Conservation (phyloP, 2,888 invertebrate species). For the Seladonia tumulorum region DNA sequence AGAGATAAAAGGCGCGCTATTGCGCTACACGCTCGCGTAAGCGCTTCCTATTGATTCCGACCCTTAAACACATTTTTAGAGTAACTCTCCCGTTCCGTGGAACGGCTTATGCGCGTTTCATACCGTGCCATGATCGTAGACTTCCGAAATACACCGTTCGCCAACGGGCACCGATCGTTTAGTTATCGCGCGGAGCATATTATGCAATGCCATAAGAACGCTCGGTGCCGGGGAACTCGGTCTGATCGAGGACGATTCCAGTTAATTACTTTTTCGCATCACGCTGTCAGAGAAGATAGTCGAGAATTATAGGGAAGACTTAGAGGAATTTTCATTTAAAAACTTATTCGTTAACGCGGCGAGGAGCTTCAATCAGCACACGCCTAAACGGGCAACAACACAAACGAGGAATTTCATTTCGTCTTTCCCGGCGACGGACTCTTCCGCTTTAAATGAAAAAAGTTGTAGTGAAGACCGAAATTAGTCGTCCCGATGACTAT, state of each 20-base stretch:
- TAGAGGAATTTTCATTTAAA: conserved; percentile 12
- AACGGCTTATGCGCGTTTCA: neutral
- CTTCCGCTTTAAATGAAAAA: neutral
- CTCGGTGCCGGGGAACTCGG: neutral
- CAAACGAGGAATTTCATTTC: conserved; percentile 20
- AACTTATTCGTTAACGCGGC: neutral
- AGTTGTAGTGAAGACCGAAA: conserved; percentile 1
- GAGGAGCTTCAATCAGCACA: neutral
- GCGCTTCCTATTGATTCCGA: neutral
- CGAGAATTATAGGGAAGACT: neutral
- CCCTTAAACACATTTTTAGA: conserved; percentile 3
- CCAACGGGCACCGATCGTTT: neutral
- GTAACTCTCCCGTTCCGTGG: neutral
- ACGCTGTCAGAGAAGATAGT: neutral
- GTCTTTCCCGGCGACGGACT: neutral
- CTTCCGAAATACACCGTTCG: neutral
- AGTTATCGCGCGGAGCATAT: neutral
- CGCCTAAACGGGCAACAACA: neutral
- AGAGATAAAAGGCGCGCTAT: neutral
- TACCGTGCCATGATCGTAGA: neutral
- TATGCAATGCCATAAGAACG: neutral
- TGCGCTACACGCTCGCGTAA: neutral
- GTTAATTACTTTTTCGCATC: neutral
- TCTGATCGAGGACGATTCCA: neutral
- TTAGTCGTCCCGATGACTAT: neutral